Conservation (phyloP, 92 coral and sea anemone genomes). For the Micromussa lordhowensis region DNA sequence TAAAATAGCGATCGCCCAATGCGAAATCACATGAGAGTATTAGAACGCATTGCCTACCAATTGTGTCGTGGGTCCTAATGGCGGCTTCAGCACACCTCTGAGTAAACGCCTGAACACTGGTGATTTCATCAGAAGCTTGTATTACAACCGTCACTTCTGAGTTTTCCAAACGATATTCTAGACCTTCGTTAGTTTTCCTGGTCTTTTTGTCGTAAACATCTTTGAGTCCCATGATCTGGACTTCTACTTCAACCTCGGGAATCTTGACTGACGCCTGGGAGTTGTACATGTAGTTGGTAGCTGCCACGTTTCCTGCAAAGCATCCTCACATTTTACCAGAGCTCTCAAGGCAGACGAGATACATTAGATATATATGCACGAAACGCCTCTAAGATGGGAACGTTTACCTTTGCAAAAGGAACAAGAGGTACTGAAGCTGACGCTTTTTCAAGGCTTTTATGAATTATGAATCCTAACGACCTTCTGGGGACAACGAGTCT, state of each 20-base stretch:
- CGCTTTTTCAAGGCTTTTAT: not conserved
- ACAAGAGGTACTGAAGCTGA: not conserved
- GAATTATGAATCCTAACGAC: not conserved
- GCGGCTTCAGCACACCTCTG: slow-evolving; percentile 85
- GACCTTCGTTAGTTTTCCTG: slow-evolving; percentile 47
- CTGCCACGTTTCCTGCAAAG: not conserved
- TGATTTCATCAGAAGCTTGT: slow-evolving; percentile 35
- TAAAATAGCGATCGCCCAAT: no score
- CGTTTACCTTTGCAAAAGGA: not conserved
- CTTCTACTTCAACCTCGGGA: slow-evolving; percentile 26
- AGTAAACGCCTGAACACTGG: slow-evolving; percentile 56
- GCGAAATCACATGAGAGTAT: no score
- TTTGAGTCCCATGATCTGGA: slow-evolving; percentile 53
- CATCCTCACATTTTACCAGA: not conserved
- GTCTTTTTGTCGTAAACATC: slow-evolving; percentile 68
- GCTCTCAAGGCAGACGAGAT: not conserved
- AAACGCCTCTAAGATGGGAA: not conserved
- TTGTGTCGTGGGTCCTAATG: slow-evolving; percentile 61
- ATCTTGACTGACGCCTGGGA: not conserved
- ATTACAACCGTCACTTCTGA: slow-evolving; percentile 57
- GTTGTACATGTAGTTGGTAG: not conserved
- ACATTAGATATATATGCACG: not conserved
- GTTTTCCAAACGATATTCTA: slow-evolving; percentile 60
- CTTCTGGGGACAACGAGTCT: not conserved
- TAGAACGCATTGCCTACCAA: slow-evolving; percentile 38